Percentiles rank a stretch among this genome's conserved stretches.
These are phyloP conservation scores for Goniozus legneri DNA, from an alignment of 1,140 invertebrate species.

Conservation along the genomic window DNA sequence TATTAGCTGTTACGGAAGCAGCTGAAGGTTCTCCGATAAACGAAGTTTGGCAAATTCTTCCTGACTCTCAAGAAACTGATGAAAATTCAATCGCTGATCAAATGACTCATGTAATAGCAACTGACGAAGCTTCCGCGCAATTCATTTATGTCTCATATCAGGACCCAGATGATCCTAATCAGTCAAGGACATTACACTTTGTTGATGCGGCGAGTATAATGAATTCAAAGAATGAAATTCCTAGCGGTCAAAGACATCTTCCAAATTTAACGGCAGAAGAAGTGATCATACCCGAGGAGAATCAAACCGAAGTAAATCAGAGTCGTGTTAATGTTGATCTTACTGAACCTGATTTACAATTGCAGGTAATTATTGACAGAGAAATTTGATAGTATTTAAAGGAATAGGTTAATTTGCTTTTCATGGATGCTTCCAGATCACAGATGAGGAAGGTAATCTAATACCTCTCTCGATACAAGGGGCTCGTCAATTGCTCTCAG, in stretches of 20 bases:
- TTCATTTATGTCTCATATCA: constrained; percentile 56
- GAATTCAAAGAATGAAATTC: constrained; percentile 31
- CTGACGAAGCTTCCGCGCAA: constrained; percentile 38
- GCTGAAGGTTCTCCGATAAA: constrained; percentile 22
- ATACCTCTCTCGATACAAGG: constrained; percentile 66
- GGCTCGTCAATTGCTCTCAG: constrained; percentile 55
- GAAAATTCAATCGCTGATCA: constrained; percentile 27
- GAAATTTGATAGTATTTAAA: too few relatives aligned
- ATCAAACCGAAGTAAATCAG: constrained; percentile 21
- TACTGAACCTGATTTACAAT: constrained; percentile 41
- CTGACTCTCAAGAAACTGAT: constrained; percentile 27
- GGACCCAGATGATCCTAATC: constrained; percentile 46
- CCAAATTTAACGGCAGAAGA: constrained; percentile 31
- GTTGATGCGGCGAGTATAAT: constrained; percentile 41
- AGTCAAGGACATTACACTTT: constrained; percentile 46
- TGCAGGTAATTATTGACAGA: too few relatives aligned
- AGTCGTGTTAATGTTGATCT: constrained; percentile 31
- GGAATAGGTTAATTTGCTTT: not conserved
- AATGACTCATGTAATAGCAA: constrained; percentile 29
- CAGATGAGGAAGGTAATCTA: constrained; percentile 66
- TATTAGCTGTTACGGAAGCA: constrained; percentile 23
- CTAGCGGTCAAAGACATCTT: constrained; percentile 16
- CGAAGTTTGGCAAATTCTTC: constrained; percentile 45
- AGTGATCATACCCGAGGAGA: constrained; percentile 24
- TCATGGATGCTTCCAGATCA: constrained; percentile 53